phyloP scores from a whole-genome alignment of 2,797 vertebrate genomes.

The Gephyroberyx darwinii region DNA sequence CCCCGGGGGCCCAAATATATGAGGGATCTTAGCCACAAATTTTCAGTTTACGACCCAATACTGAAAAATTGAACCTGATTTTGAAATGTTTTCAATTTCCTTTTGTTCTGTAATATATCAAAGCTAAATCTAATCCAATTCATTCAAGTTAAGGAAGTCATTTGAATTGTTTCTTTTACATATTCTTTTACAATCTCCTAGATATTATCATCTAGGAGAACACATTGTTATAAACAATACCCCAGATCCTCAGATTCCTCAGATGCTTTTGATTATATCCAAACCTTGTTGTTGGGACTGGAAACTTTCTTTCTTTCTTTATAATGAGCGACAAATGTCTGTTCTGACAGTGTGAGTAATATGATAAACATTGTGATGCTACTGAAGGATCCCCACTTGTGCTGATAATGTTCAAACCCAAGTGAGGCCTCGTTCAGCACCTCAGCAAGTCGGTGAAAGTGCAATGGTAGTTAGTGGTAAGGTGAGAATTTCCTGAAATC shows the following conservation, averaged over 20 bases:
- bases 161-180: no score
- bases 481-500: constrained; percentile 66
- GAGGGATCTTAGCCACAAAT: constrained; percentile 13
- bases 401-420: constrained; percentile 38
- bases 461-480: constrained; percentile 40
- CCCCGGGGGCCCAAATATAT: constrained; percentile 14
- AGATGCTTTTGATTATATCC: background rate
- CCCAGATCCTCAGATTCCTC: no score
- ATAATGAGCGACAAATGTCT: background rate
- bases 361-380: constrained; percentile 18
- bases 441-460: constrained; percentile 52
- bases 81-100: no score
- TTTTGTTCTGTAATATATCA: no score
- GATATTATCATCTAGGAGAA: no score
- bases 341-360: constrained; percentile 21
- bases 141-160: no score
- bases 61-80: background rate
- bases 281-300: constrained; percentile 30
- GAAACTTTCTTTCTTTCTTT: constrained; percentile 1
- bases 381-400: constrained; percentile 30
- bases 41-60: background rate
- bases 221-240: no score
- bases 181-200: no score
- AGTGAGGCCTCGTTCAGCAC: constrained; percentile 55
- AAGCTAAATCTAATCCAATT: no score